phyloP scores from a whole-genome alignment of 2,888 invertebrate species.

The Acleris sparsana region DNA sequence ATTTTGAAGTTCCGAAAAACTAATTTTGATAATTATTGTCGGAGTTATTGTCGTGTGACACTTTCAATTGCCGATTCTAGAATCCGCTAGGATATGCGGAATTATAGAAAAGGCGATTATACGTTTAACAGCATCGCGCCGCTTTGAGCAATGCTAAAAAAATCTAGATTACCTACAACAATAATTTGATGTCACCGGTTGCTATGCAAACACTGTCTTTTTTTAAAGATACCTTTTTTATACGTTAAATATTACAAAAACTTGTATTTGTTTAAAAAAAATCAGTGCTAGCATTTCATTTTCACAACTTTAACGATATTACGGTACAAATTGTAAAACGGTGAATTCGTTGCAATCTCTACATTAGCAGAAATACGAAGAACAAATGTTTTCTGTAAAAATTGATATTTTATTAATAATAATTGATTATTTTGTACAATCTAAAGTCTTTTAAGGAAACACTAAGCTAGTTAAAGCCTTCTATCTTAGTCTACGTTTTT shows the following conservation, averaged over 20 bases:
- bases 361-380: constrained; percentile 20
- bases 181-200: too few relatives aligned
- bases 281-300: constrained; percentile 13
- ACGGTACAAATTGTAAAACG: constrained; percentile 8
- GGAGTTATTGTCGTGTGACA: constrained; percentile 37
- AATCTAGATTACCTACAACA: too few relatives aligned
- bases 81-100: neutral
- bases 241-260: too few relatives aligned
- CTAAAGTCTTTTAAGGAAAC: constrained; percentile 77
- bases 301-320: neutral
- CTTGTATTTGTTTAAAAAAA: neutral
- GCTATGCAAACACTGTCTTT: too few relatives aligned
- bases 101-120: neutral
- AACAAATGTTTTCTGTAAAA: constrained; percentile 22
- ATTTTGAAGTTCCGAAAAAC: constrained; percentile 13
- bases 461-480: constrained; percentile 81
- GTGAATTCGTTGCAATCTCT: constrained; percentile 28
- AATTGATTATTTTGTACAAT: constrained; percentile 66
- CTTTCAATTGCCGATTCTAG: neutral
- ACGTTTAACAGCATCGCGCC: too few relatives aligned
- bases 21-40: constrained; percentile 40
- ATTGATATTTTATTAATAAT: constrained; percentile 41
- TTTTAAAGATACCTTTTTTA: too few relatives aligned
- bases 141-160: too few relatives aligned
- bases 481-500: constrained; percentile 65